Conservation (phyloP, 2,797 vertebrate species). For the Trichosurus vulpecula region DNA sequence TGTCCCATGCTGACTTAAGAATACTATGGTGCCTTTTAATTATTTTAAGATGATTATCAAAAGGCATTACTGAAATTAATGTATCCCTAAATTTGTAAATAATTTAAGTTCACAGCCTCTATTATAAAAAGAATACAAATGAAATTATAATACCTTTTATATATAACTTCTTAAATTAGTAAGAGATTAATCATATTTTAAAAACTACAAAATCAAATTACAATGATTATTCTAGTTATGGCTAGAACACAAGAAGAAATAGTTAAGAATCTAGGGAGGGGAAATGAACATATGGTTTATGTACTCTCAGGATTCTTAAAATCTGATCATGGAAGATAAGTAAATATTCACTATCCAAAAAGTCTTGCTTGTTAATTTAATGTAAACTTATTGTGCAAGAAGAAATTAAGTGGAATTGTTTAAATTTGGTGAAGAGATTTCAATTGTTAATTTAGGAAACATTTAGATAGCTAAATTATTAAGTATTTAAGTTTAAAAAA, state of each 20-base stretch:
- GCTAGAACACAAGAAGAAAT: background rate
- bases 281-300: background rate
- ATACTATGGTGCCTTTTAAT: background rate
- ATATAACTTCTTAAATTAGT: background rate
- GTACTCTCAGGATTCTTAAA: background rate
- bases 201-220: background rate
- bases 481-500: background rate
- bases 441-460: background rate
- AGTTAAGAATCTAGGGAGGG: background rate
- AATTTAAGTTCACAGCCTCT: background rate
- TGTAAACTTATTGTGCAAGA: background rate
- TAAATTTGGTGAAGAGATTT: background rate
- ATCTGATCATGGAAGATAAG: background rate
- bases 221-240: background rate
- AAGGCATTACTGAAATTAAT: background rate
- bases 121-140: background rate
- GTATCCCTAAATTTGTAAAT: background rate
- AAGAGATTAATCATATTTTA: background rate
- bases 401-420: background rate
- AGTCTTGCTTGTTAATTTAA: background rate
- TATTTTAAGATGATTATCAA: background rate
- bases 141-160: background rate
- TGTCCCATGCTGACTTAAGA: background rate
- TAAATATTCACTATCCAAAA: background rate
- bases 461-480: background rate